Evolutionary conservation across 2,888 invertebrate genomes (phyloP), one percentile per base, ranked within the genome.

Genomic region (Nephrocerus scutellatus): DNA sequence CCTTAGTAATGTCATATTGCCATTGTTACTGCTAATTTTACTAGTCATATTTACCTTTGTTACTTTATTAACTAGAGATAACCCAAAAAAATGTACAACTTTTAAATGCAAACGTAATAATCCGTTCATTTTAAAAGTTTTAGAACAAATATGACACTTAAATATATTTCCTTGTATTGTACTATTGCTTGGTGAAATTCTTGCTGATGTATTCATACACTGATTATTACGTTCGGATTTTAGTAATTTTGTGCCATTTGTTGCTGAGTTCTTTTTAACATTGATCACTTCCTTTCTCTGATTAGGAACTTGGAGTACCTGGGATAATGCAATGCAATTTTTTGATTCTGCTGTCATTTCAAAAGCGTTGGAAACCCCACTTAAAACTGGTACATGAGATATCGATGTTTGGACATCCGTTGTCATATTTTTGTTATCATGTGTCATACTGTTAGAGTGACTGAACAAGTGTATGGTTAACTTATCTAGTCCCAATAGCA

Each of bases 401-500:
- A n/a, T n/a, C n/a, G n/a, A n/a, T n/a, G n/a, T 36, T 18, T 38
- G 20, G 20, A 14, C 19, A 23, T 32, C 26, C 28, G 20, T 26
- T 32, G 25, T 37, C n/a, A 32, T n/a, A 24, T 31, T 22, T 29
- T n/a, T n/a, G n/a, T n/a, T n/a, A n/a, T n/a, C n/a, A n/a, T n/a
- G 13, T 26, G 36, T 41, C 43, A 62, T 57, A 10, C 56, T 46
- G 29, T 51, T 59, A 20, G 79, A 75, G 60, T 87, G 87, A 43
- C 79, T 79, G 57, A 87, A 86, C 48, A 88, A 71, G 66, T 88
- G 87, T 56, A 87, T 84, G 1, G 87, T 87, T 34, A 87, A 70
- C 70, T 87, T 87, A 63, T 87, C 87, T 48, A 88, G 72, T 2
- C 87, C 87, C 46, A 76, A 68, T 14, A 87, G 71, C 51, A 79